Conservation (phyloP, 2,797 vertebrate species). For the Chanos chanos region DNA sequence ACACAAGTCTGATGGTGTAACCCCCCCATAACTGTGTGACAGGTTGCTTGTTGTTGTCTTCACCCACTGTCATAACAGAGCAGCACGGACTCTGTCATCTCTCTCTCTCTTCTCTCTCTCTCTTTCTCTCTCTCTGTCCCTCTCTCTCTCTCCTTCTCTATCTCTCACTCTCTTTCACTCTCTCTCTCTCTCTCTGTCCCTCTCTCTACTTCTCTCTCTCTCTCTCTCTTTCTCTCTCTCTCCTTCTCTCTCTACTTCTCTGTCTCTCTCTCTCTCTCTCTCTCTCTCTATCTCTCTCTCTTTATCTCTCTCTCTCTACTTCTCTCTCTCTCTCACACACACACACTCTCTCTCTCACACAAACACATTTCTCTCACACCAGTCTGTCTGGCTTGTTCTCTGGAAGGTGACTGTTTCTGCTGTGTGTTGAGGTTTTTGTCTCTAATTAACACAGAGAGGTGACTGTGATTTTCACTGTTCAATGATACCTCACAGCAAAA, state of each 20-base stretch:
- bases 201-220: constrained; percentile 16
- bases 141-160: constrained; percentile 55
- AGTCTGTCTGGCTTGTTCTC: not conserved
- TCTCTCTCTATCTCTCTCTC: not conserved
- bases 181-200: not conserved
- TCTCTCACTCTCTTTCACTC: constrained; percentile 50
- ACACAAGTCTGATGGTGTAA: no score
- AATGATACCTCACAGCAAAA: no score
- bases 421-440: no score
- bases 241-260: constrained; percentile 29
- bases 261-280: not conserved
- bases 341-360: not conserved
- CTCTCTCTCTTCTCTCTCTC: not conserved
- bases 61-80: no score
- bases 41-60: no score
- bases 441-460: no score
- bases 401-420: no score
- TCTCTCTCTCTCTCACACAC: not conserved
- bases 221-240: constrained; percentile 25
- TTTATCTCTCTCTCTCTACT: constrained; percentile 24
- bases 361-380: not conserved
- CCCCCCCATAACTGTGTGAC: no score
- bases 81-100: not conserved
- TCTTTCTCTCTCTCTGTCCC: not conserved
- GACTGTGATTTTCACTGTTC: no score